Evolutionary conservation across 2,888 invertebrate genomes (phyloP).

Genomic region (Elysia crispata): DNA sequence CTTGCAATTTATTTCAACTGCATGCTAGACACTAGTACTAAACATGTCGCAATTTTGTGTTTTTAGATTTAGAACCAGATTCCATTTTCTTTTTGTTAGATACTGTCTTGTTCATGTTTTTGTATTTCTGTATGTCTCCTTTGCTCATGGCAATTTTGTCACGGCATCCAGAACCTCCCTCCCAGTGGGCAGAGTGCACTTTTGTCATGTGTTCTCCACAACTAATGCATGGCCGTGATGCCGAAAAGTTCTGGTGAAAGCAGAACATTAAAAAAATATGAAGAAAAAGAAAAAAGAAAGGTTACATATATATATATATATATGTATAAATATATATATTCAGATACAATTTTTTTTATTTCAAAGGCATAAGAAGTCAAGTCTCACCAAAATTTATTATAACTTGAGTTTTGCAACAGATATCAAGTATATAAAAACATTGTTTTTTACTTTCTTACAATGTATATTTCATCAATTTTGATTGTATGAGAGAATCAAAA

Average conservation of each 20-base stretch:
- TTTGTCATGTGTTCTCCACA: constrained; percentile 73
- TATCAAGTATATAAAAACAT: too few relatives aligned
- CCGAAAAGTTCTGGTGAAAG: constrained; percentile 67
- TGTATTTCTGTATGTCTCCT: constrained; percentile 71
- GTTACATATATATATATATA: too few relatives aligned
- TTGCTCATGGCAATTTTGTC: constrained; percentile 77
- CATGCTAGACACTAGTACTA: constrained; percentile 16
- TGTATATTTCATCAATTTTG: too few relatives aligned
- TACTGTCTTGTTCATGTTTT: constrained; percentile 69
- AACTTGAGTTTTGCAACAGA: too few relatives aligned
- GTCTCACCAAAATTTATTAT: too few relatives aligned
- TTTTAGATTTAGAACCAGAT: constrained; percentile 57
- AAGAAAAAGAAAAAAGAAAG: neutral
- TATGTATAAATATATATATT: too few relatives aligned
- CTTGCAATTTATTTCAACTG: neutral
- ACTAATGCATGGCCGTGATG: constrained; percentile 71
- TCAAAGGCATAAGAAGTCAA: too few relatives aligned
- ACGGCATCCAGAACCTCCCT: constrained; percentile 78
- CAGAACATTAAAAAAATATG: neutral
- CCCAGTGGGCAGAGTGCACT: constrained; percentile 76
- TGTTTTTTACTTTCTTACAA: too few relatives aligned
- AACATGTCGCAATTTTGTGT: constrained; percentile 59
- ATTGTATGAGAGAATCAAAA: too few relatives aligned
- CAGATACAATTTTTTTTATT: too few relatives aligned
- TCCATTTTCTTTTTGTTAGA: constrained; percentile 65